A percentile compares a stretch with the other conserved stretches of the same genome.
phyloP scores from a whole-genome alignment of 2,888 invertebrate genomes.

The Blastobasis adustella region DNA sequence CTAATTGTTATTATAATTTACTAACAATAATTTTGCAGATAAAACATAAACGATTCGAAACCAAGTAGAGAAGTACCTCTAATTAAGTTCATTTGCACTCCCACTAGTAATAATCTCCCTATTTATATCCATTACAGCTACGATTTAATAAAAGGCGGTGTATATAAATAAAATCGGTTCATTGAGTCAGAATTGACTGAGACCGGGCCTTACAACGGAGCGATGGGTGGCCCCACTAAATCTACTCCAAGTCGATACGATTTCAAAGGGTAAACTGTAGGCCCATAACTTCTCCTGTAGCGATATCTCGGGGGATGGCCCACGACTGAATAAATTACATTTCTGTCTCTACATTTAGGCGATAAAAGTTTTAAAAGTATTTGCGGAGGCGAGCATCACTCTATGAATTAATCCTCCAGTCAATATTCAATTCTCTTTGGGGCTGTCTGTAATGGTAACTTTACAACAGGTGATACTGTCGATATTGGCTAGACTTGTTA shows the following conservation, averaged over 20 bases:
- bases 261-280: slow-evolving; percentile 37
- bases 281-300: slow-evolving; percentile 36
- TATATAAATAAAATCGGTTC: too few relatives aligned
- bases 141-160: too few relatives aligned
- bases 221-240: slow-evolving; percentile 1
- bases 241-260: slow-evolving; percentile 22
- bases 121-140: too few relatives aligned
- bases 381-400: slow-evolving; percentile 17
- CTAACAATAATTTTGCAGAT: too few relatives aligned
- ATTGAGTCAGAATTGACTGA: too few relatives aligned
- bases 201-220: too few relatives aligned
- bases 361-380: slow-evolving; percentile 38
- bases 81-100: too few relatives aligned
- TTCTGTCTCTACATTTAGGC: slow-evolving; percentile 34
- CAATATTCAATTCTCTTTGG: slow-evolving; percentile 6
- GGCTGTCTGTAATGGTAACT: neutral
- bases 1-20: too few relatives aligned
- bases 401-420: slow-evolving; percentile 6
- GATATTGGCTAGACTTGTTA: too few relatives aligned
- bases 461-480: neutral
- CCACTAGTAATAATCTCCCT: too few relatives aligned
- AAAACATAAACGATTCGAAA: too few relatives aligned
- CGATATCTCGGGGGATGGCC: slow-evolving; percentile 31
- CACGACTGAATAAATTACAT: slow-evolving; percentile 36
- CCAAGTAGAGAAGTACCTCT: too few relatives aligned